Conservation (phyloP, 2,797 vertebrate genomes). For the Botia kubotai region DNA sequence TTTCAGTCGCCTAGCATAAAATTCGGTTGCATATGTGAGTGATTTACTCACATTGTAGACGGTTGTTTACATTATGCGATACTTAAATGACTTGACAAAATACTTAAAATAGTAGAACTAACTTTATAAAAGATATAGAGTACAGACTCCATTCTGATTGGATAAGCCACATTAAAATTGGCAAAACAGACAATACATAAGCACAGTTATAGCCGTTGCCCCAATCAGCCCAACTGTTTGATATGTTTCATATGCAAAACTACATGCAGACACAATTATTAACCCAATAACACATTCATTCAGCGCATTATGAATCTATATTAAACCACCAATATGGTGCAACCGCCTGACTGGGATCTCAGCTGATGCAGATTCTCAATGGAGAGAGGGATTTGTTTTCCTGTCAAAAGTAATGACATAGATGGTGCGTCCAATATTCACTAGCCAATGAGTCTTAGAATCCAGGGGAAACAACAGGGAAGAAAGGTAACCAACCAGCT, state of each 20-base stretch:
- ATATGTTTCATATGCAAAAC: constrained; percentile 13
- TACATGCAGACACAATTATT: constrained; percentile 20
- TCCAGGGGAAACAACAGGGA: constrained; percentile 26
- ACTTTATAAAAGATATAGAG: neutral
- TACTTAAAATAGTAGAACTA: neutral
- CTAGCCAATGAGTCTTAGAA: constrained; percentile 5
- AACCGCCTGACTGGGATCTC: constrained; percentile 42
- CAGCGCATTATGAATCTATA: constrained; percentile 41
- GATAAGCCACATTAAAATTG: neutral
- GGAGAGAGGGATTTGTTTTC: constrained; percentile 56
- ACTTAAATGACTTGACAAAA: neutral
- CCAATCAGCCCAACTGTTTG: neutral
- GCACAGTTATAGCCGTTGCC: neutral
- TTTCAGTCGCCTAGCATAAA: no score
- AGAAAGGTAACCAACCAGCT: constrained; percentile 66
- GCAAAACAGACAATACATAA: no score
- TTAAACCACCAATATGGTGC: constrained; percentile 46
- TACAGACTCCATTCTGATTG: neutral
- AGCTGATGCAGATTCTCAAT: constrained; percentile 53
- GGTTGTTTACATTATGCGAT: neutral
- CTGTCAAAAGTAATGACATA: constrained; percentile 60
- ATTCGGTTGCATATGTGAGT: no score
- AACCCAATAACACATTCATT: constrained; percentile 15
- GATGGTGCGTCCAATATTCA: constrained; percentile 40
- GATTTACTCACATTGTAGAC: no score